Conservation (phyloP, 2,797 vertebrate species). For the Acrocephalus scirpaceus region DNA sequence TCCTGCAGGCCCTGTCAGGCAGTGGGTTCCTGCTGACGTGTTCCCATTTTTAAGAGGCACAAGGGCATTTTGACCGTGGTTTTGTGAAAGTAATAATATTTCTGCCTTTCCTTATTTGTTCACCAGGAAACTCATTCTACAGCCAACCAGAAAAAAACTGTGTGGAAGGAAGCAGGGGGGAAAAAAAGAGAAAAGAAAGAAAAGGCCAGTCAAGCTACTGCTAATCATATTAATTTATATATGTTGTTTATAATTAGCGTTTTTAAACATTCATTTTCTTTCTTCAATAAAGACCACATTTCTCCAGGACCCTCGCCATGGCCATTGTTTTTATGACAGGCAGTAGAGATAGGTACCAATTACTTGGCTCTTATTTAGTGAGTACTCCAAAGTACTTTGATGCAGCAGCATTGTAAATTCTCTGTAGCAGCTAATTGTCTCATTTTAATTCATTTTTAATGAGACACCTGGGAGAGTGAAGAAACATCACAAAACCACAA, state of each 20-base stretch:
- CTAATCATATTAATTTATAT: conserved; percentile 3
- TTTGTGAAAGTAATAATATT: not conserved
- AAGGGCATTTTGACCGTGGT: not conserved
- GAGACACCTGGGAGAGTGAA: conserved; percentile 32
- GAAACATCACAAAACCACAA: not conserved
- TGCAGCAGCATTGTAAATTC: conserved; percentile 18
- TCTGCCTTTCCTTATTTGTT: not conserved
- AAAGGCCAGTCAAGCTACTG: not conserved
- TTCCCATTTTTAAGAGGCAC: not conserved
- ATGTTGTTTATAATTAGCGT: not conserved
- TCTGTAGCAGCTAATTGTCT: conserved; percentile 35
- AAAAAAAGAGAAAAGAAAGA: not conserved
- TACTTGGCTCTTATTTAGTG: conserved; percentile 8
- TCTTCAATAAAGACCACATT: not conserved
- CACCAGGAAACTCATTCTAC: not conserved
- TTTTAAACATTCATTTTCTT: not conserved
- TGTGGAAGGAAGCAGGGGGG: accelerated
- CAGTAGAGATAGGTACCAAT: not conserved
- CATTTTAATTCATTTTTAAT: conserved; percentile 58
- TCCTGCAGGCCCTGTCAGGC: not conserved
- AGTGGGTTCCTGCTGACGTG: not conserved
- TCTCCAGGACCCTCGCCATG: not conserved
- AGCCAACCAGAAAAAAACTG: not conserved
- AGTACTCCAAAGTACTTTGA: conserved; percentile 16
- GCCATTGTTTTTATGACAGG: not conserved